Base-by-base conservation (phyloP, 2,797 vertebrate species). In the Microchirus variegatus region DNA sequence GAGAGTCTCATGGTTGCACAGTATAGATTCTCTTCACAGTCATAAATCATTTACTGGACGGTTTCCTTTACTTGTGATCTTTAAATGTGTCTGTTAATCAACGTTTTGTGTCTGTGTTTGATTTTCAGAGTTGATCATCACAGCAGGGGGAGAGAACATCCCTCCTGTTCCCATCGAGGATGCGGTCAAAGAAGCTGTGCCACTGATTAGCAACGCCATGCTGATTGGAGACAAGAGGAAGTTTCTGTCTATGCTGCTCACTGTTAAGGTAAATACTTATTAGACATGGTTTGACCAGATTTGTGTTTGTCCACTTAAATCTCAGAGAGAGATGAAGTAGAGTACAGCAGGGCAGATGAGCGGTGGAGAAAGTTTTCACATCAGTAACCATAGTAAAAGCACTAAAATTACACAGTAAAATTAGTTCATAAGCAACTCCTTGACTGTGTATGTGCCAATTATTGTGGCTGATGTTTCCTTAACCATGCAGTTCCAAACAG, bases 191-290 rank as follows among this genome's bases (percentile, higher is more conserved):
- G 91, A 91, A 1, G 91, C 87, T 0, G 12, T 96, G 19, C 96
- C 96, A 3, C 92, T 99, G 52, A 71, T 99, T 55, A 99, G 97
- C 61, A 95, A 99, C 0, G 95, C 95, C 16, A 91, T 98, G 94
- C 51, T 99, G 59, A 95, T 99, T 9, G 97, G 97, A 15, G 95
- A 99, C 88, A 96, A 92, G 87, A 94, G 87, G 53, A 97, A 95
- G 56, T 99, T 97, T 59, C 92, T 99, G 2, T 86, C 94, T 3
- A 92, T 98, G 90, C 93, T 99, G 41, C 87, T 99, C 52, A 99
- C 96, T 0, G 60, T 99, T 0, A 98, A 99, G 96, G 97, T 96
- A 70, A 60, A 26, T 2, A 44, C 18, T 14, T 9, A 4, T 10
- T 3, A 12, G 13, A 22, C 10, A 10, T 31, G 41, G 10, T 17